Base-by-base conservation (phyloP, 2,797 vertebrate species). In the Spondyliosoma cantharus region DNA sequence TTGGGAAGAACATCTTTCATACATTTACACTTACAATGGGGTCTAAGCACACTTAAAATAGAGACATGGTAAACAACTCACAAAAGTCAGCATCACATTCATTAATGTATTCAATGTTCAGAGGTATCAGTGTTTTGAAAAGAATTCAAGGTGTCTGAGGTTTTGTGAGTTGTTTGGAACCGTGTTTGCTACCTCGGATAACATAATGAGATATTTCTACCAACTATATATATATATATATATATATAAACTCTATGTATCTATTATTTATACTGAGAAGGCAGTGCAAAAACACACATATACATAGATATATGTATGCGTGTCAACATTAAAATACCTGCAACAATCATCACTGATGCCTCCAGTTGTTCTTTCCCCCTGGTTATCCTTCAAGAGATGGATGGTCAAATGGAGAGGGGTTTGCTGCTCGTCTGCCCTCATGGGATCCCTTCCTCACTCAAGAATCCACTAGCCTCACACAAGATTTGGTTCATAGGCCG, bases 271-370 rank as follows among this genome's bases (percentile, higher is more conserved):
- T 91, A 94, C 91, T 93, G 95, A 96, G 95, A 96, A 96, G 95
- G 95, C 95, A 96, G 95, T 96, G 95, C 90, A 96, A 95, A 96
- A 95, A 95, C 95, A 96, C 95, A 96, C 95, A 96, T 95, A 95
- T 95, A 94, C 94, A 95, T 95, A 95, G 91, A 95, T 95, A 95
- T 95, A 96, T 95, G 95, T 95, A 95, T 96, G 95, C 94, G 92
- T 95, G 94, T 95, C 94, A 91, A 94, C 93, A 94, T 95, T 95
- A 96, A 94, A 95, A 94, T 96, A 96, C 95, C 95, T 96, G 95
- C 90, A 93, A 94, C 91, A 95, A 94, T 92, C 94, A 95, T 94
- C 94, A 92, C 90, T 94, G 94, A 93, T 93, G 93, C 93, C 94
- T 94, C 95, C 95, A 95, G 94, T 94, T 96, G 95, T 93, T 95